Evolutionary conservation across 2,888 invertebrate species (phyloP).

Genomic region (Pedicia rivosa): DNA sequence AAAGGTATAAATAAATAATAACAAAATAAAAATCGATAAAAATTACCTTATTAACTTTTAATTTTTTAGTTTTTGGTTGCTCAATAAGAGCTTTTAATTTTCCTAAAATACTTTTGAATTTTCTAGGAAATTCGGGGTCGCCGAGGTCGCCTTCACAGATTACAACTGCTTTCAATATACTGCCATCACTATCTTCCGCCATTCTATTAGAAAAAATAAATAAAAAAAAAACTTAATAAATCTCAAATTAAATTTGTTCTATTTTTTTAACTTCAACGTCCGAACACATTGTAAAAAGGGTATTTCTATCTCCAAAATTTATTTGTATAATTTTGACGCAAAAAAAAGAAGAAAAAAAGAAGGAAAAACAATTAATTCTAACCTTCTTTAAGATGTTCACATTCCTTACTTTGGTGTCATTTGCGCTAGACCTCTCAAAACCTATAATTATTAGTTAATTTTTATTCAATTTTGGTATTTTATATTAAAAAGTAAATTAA

Average conservation of each 20-base stretch:
- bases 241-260: conserved; percentile 5
- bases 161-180: conserved; percentile 62
- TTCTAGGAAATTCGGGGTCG: conserved; percentile 73
- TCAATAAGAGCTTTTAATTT: conserved; percentile 59
- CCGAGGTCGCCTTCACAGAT: conserved; percentile 83
- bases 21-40: neutral
- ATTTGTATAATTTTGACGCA: no score
- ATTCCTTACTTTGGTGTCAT: conserved; percentile 9
- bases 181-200: conserved; percentile 78
- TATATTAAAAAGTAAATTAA: neutral
- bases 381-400: conserved; percentile 10
- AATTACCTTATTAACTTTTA: conserved; percentile 47
- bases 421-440: conserved; percentile 5
- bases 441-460: conserved; percentile 3
- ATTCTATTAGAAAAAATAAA: conserved; percentile 29
- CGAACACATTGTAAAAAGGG: no score
- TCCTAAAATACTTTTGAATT: conserved; percentile 60
- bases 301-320: no score
- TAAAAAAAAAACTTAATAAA: conserved; percentile 1
- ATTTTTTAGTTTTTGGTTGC: conserved; percentile 33
- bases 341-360: no score
- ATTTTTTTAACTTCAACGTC: no score
- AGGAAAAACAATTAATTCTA: conserved; percentile 3
- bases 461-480: conserved; percentile 1
- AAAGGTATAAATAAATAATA: neutral